Evolutionary conservation across 2,113 vertebrate genomes (phyloP), one percentile per base, ranked within the genome.

Genomic region (Atrichornis clamosus): DNA sequence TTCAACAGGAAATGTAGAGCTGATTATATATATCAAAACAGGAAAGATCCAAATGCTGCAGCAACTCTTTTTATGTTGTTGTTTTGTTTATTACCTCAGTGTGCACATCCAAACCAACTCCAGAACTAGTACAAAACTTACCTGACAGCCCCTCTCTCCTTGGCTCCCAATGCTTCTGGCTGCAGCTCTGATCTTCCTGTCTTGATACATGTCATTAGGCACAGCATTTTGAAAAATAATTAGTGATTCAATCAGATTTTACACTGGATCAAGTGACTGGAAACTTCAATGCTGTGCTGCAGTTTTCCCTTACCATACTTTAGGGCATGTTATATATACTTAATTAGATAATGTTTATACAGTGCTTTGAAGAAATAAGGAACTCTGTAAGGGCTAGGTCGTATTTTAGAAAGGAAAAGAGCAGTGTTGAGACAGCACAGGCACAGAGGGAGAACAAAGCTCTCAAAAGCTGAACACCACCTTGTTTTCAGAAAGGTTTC

Each of bases 11-110:
- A 96, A 95, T 56, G 89, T 59, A 62, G 93, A 90, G 85, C 88
- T 97, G 96, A 97, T 97, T 97, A 96, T 92, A 94, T 80, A 59
- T 20, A 96, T 88, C 97, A 96, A 91, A 92, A 96, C 91, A 96
- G 96, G 96, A 96, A 96, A 92, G 93, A 91, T 90, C 64, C 23
- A 23, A 84, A 85, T 75, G 89, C 80, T 70, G 81, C 63, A 89
- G 88, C 28, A 87, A 79, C 60, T 80, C 35, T 75, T 70, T 92
- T 87, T 70, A 52, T 75, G 12, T n/a, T 52, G 47, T 65, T 58
- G 24, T 75, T 82, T 41, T 68, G 70, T 85, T 89, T 89, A 46
- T 90, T 50, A 81, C 74, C 49, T 91, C 37, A 39, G 35, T 15
- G 62, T 64, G 44, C 55, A 41, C 6, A 65, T 20, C 76, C 76